Conservation (phyloP, 2,113 vertebrate genomes). For the Phaethornis superciliosus region DNA sequence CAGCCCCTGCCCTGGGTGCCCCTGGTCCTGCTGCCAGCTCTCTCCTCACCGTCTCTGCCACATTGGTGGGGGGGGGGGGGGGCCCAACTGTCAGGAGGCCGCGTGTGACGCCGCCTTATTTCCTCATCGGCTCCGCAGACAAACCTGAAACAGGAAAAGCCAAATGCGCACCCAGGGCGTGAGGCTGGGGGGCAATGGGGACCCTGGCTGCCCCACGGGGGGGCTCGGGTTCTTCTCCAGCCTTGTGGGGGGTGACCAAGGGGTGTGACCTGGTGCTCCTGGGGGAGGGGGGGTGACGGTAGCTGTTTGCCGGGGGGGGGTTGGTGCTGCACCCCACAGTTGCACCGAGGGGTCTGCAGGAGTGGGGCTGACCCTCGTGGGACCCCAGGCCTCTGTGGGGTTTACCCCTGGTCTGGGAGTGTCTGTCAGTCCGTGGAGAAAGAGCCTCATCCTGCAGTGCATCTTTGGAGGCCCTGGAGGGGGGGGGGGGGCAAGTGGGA, state of each 20-base stretch:
- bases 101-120: conserved; percentile 58
- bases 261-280: accelerated
- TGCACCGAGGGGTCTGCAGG: accelerated
- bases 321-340: accelerated
- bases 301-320: accelerated
- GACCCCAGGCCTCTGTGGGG: background rate
- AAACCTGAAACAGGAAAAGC: conserved; percentile 63
- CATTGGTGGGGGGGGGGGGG: too few relatives aligned
- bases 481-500: background rate
- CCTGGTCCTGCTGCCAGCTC: background rate
- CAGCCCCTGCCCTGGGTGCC: background rate
- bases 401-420: background rate
- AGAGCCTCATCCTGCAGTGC: accelerated
- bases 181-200: background rate
- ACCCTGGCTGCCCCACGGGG: background rate
- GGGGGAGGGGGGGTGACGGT: accelerated
- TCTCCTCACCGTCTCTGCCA: background rate
- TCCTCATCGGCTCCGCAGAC: conserved; percentile 47
- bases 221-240: accelerated
- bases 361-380: accelerated
- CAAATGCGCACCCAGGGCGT: background rate
- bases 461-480: accelerated
- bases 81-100: conserved; percentile 36
- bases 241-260: too few relatives aligned
- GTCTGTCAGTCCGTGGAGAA: background rate